Evolutionary conservation across 2,797 vertebrate species (phyloP), one percentile per base, ranked within the genome.

Genomic region (Leptodactylus fallax): DNA sequence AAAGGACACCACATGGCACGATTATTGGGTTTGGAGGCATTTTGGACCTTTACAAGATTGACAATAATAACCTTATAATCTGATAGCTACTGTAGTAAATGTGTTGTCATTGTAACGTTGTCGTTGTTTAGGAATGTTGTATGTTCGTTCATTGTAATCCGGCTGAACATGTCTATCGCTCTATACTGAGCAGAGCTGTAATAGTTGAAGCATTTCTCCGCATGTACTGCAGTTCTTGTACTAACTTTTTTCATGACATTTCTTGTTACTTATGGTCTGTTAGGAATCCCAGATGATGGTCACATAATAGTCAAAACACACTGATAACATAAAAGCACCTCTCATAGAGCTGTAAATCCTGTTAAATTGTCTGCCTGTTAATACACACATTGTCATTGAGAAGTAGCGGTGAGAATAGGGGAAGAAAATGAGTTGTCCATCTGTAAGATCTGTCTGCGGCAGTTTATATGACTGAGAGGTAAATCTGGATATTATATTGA

Each of bases 311-410:
- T 65, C 58, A 81, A 71, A 60, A 84, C 19, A 45, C 13, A 61
- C 58, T 74, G 69, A 84, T 84, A 76, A n/a, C 56, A 84, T 60
- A 74, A 72, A 45, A 83, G 36, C 53, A 60, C 19, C 27, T 60
- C 55, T 74, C 55, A 36, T 56, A 45, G 45, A 74, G 69, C 69
- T 47, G 69, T 58, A 56, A 83, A 74, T 83, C 23, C 25, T 71
- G 67, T 53, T 71, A 74, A 83, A 72, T 74, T 83, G 67, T 74
- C 67, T 83, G 71, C 27, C 67, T 60, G 53, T 60, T 72, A 56
- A 74, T 60, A 84, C 69, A 76, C 82, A 60, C 82, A 61, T 76
- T 84, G 82, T 84, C 82, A 84, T 84, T 72, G 53, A 83, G 82
- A 83, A 36, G 51, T 13, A 83, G 67, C 69, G 2, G 69, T 61